phyloP scores from a whole-genome alignment of 2,888 invertebrate species.

The Noctua fimbriata region DNA sequence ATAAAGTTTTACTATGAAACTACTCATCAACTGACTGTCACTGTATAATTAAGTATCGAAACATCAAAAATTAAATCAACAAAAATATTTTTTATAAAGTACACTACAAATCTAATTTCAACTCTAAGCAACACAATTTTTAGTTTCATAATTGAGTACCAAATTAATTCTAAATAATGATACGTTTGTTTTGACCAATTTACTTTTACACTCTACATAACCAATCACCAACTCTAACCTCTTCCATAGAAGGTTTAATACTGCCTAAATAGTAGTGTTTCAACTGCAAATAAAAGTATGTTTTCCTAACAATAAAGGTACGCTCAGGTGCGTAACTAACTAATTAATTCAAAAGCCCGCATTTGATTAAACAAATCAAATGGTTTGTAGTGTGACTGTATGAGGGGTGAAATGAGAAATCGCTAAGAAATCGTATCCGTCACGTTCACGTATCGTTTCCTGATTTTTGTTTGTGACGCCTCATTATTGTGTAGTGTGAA shows the following conservation, averaged over 20 bases:
- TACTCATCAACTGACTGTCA: slow-evolving; percentile 75
- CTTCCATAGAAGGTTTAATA: background rate
- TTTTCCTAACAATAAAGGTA: slow-evolving; percentile 78
- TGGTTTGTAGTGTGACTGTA: slow-evolving; percentile 78
- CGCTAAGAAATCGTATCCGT: slow-evolving; percentile 90
- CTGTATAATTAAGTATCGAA: slow-evolving; percentile 76
- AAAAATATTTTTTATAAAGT: slow-evolving; percentile 65
- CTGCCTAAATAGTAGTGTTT: slow-evolving; percentile 25
- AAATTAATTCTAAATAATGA: slow-evolving; percentile 60
- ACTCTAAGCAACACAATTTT: slow-evolving; percentile 33
- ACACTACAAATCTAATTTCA: slow-evolving; percentile 34
- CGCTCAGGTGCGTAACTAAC: slow-evolving; percentile 90
- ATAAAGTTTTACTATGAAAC: slow-evolving; percentile 75
- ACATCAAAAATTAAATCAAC: slow-evolving; percentile 59
- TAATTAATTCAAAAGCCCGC: slow-evolving; percentile 90
- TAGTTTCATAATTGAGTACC: slow-evolving; percentile 51
- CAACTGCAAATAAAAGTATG: slow-evolving; percentile 43
- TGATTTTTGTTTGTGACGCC: slow-evolving; percentile 83
- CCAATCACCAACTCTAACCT: background rate
- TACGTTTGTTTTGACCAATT: slow-evolving; percentile 47
- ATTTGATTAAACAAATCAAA: slow-evolving; percentile 91
- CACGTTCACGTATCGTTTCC: slow-evolving; percentile 87
- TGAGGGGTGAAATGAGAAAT: slow-evolving; percentile 89
- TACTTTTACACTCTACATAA: slow-evolving; percentile 25
- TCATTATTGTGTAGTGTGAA: slow-evolving; percentile 77